These are phyloP conservation scores for Drosophila eugracilis DNA, from an alignment of 1,140 invertebrate genomes.

Conservation along the genomic window DNA sequence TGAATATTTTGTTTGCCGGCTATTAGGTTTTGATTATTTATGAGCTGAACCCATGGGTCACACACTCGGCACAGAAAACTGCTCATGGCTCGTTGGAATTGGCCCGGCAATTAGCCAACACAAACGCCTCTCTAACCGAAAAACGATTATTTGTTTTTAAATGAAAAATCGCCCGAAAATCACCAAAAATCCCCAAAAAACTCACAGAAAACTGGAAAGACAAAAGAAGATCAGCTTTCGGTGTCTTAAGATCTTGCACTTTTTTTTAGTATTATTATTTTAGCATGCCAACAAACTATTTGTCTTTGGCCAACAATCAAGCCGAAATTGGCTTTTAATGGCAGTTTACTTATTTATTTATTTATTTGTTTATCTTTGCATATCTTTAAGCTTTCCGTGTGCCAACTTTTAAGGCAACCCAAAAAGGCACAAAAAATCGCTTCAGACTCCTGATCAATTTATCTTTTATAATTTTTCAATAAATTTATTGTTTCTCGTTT, in stretches of 20 bases:
- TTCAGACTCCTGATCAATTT: slow-evolving; percentile 28
- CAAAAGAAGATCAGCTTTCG: slow-evolving; percentile 23
- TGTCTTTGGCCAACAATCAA: slow-evolving; percentile 64
- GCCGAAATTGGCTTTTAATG: slow-evolving; percentile 73
- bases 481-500: slow-evolving; percentile 57
- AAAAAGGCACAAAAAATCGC: slow-evolving; percentile 3
- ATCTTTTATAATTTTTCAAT: slow-evolving; percentile 61
- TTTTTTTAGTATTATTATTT: slow-evolving; percentile 46
- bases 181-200: neutral
- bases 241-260: slow-evolving; percentile 18
- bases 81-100: slow-evolving; percentile 49
- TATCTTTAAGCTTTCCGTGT: slow-evolving; percentile 21
- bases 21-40: slow-evolving; percentile 68
- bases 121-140: slow-evolving; percentile 33
- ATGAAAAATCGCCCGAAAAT: slow-evolving; percentile 36
- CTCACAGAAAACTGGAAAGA: slow-evolving; percentile 6
- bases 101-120: slow-evolving; percentile 50
- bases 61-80: slow-evolving; percentile 12
- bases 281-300: slow-evolving; percentile 55
- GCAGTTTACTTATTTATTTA: slow-evolving; percentile 65
- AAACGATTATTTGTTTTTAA: slow-evolving; percentile 49
- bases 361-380: slow-evolving; percentile 36
- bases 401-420: neutral
- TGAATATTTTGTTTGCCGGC: slow-evolving; percentile 61
- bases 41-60: slow-evolving; percentile 47